Base-by-base conservation (phyloP, 2,888 invertebrate genomes). In the Himalopsyche tibetana region DNA sequence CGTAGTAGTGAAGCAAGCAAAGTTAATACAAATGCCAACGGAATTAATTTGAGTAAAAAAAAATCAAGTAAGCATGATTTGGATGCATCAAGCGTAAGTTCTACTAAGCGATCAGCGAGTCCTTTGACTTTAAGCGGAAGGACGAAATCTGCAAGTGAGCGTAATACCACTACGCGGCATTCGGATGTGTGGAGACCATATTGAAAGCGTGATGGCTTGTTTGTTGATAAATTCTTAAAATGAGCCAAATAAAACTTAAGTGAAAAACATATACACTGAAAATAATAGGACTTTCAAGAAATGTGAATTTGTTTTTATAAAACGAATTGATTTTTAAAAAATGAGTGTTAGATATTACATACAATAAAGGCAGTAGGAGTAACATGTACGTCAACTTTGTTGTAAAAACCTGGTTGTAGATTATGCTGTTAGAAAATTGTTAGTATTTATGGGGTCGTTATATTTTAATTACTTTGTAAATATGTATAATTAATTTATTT, bases 181-280 rank as follows among this genome's bases (percentile, higher is more conserved):
- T 94, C 95, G n/a, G 96, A 96, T 90, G 96, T 96, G 86, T 96
- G 96, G 96, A 94, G 96, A 90, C 96, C 96, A 19, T 96, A 96
- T 91, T 96, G 90, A 91, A 89, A 51, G 55, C 63, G 63, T 19
- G 63, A 63, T 63, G 63, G 63, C 63, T 63, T 63, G 28, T 63
- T 82, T 82, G 55, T n/a, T 45, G 55, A 55, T 55, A 55, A 63
- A 63, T 19, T 63, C 63, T 63, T 63, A 63, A 63, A 63, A 63
- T 63, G 63, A 63, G 63, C 63, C 63, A 63, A 9, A 19, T 63
- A 63, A 63, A 19, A 19, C 3, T 6, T 63, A 63, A 63, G 63
- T 63, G 63, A 63, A 19, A 19, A 63, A 63, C n/a, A 15, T 19
- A 19, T 19, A 63, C 63, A 19, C 63, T 63, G 28, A 63, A 63